A percentile compares a stretch with the other conserved stretches of the same genome.
Conservation (phyloP, 2,888 invertebrate genomes). For the Lasioglossum leucozonium region DNA sequence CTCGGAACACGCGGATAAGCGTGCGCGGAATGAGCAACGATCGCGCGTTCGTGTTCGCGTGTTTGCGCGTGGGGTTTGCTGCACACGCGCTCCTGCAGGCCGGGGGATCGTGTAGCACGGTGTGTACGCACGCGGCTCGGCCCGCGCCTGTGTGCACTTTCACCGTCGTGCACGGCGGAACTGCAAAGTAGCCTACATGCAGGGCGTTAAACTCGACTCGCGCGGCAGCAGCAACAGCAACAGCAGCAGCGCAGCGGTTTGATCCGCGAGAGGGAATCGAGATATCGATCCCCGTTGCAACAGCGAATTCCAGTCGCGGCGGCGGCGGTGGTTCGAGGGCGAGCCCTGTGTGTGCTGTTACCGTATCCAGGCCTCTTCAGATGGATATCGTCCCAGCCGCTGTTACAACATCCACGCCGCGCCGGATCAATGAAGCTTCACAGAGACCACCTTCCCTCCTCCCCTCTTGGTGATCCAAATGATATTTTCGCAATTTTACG, state of each 20-base stretch:
- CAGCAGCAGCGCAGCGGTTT: conserved; percentile 41
- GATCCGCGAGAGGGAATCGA: conserved; percentile 68
- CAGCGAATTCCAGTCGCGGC: conserved; percentile 61
- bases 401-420: conserved; percentile 43
- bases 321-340: conserved; percentile 32
- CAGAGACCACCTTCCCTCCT: neutral
- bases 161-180: conserved; percentile 73
- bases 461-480: neutral
- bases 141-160: conserved; percentile 72
- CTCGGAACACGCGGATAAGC: conserved; percentile 35
- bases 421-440: conserved; percentile 7
- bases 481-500: neutral
- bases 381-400: conserved; percentile 41
- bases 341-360: conserved; percentile 20
- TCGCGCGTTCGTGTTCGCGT: neutral
- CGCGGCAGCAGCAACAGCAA: neutral
- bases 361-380: conserved; percentile 35
- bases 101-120: neutral
- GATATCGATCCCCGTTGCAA: conserved; percentile 72
- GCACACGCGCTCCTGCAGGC: neutral
- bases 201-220: conserved; percentile 74
- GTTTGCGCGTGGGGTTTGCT: neutral
- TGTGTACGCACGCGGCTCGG: neutral
- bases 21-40: conserved; percentile 42
- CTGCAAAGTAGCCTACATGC: conserved; percentile 74